Conservation (phyloP, 2,113 vertebrate genomes). For the Gymnorhina tibicen region DNA sequence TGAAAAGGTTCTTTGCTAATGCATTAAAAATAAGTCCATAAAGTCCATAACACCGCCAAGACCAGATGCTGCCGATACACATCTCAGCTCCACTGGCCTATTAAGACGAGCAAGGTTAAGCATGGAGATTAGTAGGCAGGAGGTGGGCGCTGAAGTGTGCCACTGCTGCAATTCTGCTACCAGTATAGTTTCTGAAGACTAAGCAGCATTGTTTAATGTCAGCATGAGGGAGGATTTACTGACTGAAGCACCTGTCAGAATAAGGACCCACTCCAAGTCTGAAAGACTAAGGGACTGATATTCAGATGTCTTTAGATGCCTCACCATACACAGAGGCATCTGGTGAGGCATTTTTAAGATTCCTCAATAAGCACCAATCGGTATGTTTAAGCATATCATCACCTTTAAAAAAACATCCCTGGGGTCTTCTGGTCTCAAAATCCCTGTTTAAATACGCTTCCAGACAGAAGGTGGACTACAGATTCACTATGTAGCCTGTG, state of each 20-base stretch:
- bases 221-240: constrained; percentile 53
- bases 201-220: constrained; percentile 50
- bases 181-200: neutral
- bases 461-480: neutral
- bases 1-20: neutral
- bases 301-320: neutral
- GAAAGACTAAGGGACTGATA: neutral
- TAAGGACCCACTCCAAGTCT: constrained; percentile 7
- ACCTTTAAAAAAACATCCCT: neutral
- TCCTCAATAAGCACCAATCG: neutral
- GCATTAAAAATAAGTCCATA: neutral
- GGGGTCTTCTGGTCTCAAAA: neutral
- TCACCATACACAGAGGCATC: neutral
- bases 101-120: constrained; percentile 51
- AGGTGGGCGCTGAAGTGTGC: constrained; percentile 42
- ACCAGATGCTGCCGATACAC: neutral
- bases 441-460: neutral
- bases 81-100: neutral
- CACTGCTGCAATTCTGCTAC: constrained; percentile 38
- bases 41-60: neutral
- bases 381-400: neutral
- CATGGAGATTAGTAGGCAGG: constrained; percentile 41
- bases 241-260: constrained; percentile 28
- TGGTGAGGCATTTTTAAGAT: constrained; percentile 1
- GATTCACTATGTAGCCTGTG: rapidly evolving